phyloP scores from a whole-genome alignment of 2,888 invertebrate species.

The Pandemis cinnamomeana region DNA sequence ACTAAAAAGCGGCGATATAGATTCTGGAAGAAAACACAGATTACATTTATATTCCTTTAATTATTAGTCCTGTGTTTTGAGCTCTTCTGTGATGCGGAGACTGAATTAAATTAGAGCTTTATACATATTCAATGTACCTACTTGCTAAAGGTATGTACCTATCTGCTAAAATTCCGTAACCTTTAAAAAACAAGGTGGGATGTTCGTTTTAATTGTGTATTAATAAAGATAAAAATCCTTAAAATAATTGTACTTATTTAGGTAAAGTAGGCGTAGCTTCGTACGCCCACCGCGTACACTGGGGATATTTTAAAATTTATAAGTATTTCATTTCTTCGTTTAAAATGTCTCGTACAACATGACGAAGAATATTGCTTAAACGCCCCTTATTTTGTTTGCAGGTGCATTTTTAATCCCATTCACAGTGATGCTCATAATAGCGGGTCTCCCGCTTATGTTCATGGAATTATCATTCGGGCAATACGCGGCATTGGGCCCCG shows the following conservation, averaged over 20 bases:
- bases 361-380: too few species aligned
- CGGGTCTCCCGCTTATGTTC: constrained; percentile 92
- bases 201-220: background rate
- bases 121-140: background rate
- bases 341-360: too few species aligned
- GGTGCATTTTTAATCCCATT: constrained; percentile 94
- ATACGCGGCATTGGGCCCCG: constrained; percentile 91
- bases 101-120: background rate
- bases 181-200: background rate
- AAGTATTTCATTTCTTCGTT: too few species aligned
- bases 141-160: too few species aligned
- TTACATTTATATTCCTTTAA: background rate
- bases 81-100: background rate
- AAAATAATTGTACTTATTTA: background rate
- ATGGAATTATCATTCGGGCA: constrained; percentile 94
- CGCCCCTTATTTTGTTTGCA: constrained; percentile 58
- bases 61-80: background rate
- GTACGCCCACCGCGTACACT: background rate
- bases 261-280: background rate
- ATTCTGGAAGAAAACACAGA: too few species aligned
- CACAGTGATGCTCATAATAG: constrained; percentile 90
- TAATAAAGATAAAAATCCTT: background rate
- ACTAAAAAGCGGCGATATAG: too few species aligned
- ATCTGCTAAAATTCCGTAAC: background rate
- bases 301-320: background rate